These are phyloP conservation scores for Raja brachyura DNA, from an alignment of 2,113 vertebrate genomes.

Conservation along the genomic window DNA sequence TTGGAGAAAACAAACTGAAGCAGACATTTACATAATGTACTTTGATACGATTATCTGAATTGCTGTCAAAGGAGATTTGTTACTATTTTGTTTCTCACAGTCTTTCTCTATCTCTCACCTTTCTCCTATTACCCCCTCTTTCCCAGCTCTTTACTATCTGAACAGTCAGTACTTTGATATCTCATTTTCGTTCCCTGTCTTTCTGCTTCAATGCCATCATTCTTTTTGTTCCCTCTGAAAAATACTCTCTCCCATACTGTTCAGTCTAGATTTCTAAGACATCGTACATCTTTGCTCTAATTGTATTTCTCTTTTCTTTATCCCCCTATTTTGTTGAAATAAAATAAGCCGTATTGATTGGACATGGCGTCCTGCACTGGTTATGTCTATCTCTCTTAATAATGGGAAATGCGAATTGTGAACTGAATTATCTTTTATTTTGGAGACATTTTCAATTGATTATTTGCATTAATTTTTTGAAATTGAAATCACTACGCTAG, in stretches of 20 bases:
- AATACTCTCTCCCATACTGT: not conserved
- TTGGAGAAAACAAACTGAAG: not conserved
- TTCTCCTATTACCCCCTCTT: not conserved
- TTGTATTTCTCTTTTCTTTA: not conserved
- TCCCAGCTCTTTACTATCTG: too few species aligned
- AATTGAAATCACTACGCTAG: not conserved
- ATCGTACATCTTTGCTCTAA: not conserved
- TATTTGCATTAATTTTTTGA: not conserved
- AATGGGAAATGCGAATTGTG: not conserved
- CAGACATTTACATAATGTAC: not conserved
- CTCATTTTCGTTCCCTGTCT: not conserved
- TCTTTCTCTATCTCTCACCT: too few species aligned
- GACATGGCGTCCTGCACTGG: not conserved
- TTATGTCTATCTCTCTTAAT: not conserved
- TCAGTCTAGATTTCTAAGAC: not conserved
- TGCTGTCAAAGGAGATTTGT: not conserved
- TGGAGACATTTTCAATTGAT: not conserved
- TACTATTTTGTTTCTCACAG: not conserved
- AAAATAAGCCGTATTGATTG: not conserved
- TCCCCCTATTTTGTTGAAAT: not conserved
- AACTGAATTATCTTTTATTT: not conserved
- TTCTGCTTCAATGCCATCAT: not conserved
- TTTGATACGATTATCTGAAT: not conserved
- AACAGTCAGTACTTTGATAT: too few species aligned
- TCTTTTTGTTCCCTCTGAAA: not conserved